Conservation (phyloP, 2,113 vertebrate genomes). For the Istiophorus platypterus region DNA sequence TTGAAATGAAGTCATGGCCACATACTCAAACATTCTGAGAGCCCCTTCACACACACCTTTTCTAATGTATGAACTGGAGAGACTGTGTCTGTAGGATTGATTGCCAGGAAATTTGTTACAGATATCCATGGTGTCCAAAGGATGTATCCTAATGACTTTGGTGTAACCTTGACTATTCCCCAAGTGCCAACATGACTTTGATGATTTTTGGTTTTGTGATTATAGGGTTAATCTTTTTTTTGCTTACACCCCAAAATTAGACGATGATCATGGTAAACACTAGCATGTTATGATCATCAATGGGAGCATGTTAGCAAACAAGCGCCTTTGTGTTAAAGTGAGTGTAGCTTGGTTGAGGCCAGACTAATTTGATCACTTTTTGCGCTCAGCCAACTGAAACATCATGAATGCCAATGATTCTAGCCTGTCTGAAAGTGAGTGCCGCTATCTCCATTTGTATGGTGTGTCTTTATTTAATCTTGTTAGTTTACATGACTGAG, state of each 20-base stretch:
- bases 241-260: too few relatives aligned
- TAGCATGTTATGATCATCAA: too few relatives aligned
- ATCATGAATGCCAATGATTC: too few relatives aligned
- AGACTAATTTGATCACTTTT: background rate
- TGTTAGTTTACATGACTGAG: background rate
- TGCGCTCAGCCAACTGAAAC: background rate
- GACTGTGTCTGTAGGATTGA: background rate
- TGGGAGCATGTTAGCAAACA: too few relatives aligned
- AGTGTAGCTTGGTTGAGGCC: too few relatives aligned
- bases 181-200: background rate
- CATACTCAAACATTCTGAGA: background rate
- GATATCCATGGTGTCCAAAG: background rate
- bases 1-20: background rate
- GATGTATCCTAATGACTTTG: background rate
- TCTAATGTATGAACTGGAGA: background rate
- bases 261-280: too few relatives aligned
- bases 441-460: too few relatives aligned
- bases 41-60: background rate
- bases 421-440: too few relatives aligned
- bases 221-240: too few relatives aligned
- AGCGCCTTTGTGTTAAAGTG: background rate
- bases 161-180: background rate
- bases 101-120: background rate
- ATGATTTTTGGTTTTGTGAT: background rate
- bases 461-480: background rate